Evolutionary conservation across 1,140 invertebrate genomes (phyloP).

Genomic region (Cyclargus thomasi): DNA sequence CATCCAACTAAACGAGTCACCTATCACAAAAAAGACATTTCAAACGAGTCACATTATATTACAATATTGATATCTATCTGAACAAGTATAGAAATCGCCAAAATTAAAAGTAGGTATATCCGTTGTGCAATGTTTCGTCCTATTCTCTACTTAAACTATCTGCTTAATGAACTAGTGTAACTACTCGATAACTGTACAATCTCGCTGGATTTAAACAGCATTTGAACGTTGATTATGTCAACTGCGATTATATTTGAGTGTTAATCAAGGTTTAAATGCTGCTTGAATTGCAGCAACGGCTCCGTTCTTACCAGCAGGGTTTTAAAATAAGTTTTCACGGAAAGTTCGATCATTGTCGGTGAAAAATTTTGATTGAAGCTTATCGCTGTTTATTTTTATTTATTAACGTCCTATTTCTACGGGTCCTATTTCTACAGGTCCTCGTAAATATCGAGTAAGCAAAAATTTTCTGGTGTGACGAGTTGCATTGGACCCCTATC

Average conservation of each 20-base stretch:
- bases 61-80: neutral
- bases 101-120: slow-evolving; percentile 26
- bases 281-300: neutral
- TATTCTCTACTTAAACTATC: slow-evolving; percentile 28
- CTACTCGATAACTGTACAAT: slow-evolving; percentile 32
- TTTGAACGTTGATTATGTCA: neutral
- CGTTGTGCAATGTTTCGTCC: slow-evolving; percentile 31
- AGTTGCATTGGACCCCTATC: too few relatives aligned
- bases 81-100: slow-evolving; percentile 15
- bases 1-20: neutral
- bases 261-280: neutral
- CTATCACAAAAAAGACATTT: slow-evolving; percentile 7
- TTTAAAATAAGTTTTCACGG: neutral
- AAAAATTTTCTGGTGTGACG: too few relatives aligned
- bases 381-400: too few relatives aligned
- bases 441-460: too few relatives aligned
- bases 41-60: neutral
- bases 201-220: neutral
- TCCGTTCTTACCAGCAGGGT: neutral
- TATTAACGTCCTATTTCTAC: too few relatives aligned
- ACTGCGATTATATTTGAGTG: neutral
- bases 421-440: too few relatives aligned
- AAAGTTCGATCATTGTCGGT: too few relatives aligned
- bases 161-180: slow-evolving; percentile 16
- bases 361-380: too few relatives aligned